phyloP scores from a whole-genome alignment of 2,888 invertebrate species.

The Ernsta delagoae region DNA sequence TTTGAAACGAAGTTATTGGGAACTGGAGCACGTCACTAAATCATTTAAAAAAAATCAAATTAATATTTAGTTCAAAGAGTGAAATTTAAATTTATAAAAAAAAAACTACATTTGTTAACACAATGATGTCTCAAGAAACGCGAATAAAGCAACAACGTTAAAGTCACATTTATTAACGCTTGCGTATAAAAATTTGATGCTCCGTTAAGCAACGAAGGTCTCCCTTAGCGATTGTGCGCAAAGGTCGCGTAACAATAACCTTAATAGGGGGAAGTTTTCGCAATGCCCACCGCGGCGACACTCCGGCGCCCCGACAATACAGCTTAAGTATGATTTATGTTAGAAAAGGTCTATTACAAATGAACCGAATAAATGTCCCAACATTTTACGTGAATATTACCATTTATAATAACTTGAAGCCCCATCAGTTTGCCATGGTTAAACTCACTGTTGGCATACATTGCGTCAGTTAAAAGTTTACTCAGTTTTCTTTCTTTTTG shows the following conservation, averaged over 20 bases:
- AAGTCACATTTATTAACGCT: not conserved
- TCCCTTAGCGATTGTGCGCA: conserved; percentile 58
- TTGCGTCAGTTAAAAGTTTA: not conserved
- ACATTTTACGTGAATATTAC: not conserved
- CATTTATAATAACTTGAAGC: not conserved
- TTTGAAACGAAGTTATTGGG: conserved; percentile 8
- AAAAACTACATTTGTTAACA: no score
- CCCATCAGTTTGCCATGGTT: not conserved
- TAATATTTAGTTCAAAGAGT: not conserved
- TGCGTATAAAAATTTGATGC: conserved; percentile 15
- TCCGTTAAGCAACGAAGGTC: conserved; percentile 33
- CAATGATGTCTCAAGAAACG: not conserved
- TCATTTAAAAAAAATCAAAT: not conserved
- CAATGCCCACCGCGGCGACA: conserved; percentile 61
- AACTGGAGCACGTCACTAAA: conserved; percentile 11
- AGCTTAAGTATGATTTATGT: conserved; percentile 30
- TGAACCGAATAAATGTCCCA: conserved; percentile 19
- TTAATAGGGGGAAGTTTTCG: conserved; percentile 64
- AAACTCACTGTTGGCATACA: no score
- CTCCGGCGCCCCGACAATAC: conserved; percentile 51
- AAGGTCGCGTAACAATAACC: conserved; percentile 75
- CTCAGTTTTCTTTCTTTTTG: not conserved
- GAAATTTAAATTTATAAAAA: no score
- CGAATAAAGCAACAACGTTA: not conserved
- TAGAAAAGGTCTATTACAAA: conserved; percentile 19